phyloP scores from a whole-genome alignment of 2,113 vertebrate species.

The Heterotilapia buettikoferi region DNA sequence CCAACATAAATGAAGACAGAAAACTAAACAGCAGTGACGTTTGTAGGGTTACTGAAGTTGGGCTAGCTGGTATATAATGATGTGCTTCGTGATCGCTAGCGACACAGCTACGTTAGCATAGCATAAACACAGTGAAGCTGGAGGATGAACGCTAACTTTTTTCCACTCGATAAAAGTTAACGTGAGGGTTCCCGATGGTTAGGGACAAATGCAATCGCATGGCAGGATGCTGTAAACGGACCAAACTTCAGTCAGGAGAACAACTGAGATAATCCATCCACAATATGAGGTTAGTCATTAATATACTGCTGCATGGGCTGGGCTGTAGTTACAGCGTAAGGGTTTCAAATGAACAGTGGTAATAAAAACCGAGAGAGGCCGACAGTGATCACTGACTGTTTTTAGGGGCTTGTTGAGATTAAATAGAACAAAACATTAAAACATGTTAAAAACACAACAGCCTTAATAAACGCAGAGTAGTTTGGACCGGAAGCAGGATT shows the following conservation, averaged over 20 bases:
- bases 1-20: too few species aligned
- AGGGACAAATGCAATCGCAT: accelerated
- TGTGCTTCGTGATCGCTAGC: accelerated
- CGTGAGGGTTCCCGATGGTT: accelerated
- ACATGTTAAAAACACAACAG: neutral
- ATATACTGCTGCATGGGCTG: neutral
- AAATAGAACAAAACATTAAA: neutral
- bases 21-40: too few species aligned
- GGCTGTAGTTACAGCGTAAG: accelerated
- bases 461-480: neutral
- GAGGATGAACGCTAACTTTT: too few species aligned
- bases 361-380: neutral
- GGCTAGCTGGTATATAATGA: accelerated
- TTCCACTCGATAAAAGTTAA: accelerated
- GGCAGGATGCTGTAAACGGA: too few species aligned
- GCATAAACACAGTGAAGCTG: too few species aligned
- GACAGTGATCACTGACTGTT: neutral
- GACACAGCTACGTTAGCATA: too few species aligned
- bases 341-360: neutral
- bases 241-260: neutral
- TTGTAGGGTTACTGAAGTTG: too few species aligned
- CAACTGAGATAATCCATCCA: neutral
- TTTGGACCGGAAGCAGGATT: neutral
- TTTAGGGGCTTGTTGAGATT: neutral
- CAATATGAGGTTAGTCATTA: accelerated